phyloP scores from a whole-genome alignment of 2,113 vertebrate species.

The Excalfactoria chinensis region DNA sequence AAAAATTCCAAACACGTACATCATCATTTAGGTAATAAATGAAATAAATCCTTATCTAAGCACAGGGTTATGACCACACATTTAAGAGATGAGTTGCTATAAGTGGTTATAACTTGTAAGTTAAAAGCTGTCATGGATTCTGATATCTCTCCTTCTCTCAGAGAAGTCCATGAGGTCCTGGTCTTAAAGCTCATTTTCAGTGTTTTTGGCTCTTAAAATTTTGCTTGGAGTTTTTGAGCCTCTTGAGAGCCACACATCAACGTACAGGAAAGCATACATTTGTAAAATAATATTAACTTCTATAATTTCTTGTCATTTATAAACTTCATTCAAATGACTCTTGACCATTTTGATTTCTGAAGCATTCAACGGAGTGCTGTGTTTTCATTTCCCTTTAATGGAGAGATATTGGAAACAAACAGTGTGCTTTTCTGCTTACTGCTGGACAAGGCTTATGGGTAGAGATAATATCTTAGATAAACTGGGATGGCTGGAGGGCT shows the following conservation, averaged over 20 bases:
- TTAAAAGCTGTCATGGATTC: not conserved
- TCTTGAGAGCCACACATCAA: not conserved
- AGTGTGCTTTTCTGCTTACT: not conserved
- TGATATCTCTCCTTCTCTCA: not conserved
- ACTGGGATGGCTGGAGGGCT: not conserved
- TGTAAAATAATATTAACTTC: not conserved
- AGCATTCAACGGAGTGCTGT: not conserved
- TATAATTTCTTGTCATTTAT: not conserved
- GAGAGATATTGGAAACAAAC: not conserved
- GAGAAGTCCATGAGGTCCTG: not conserved
- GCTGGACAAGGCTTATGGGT: not conserved
- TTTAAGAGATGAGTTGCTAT: not conserved
- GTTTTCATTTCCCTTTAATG: not conserved
- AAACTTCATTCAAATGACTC: not conserved
- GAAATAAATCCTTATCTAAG: not conserved
- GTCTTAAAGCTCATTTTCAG: not conserved
- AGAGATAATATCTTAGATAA: not conserved
- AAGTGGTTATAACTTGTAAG: no score
- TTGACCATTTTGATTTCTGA: conserved; percentile 2
- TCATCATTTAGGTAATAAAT: not conserved
- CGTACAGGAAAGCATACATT: not conserved
- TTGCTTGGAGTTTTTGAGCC: not conserved
- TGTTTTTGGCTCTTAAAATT: not conserved
- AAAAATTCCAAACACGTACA: not conserved
- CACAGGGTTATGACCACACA: not conserved